These are phyloP conservation scores for Dexiosoma caninum DNA, from an alignment of 2,888 invertebrate genomes.

Conservation along the genomic window DNA sequence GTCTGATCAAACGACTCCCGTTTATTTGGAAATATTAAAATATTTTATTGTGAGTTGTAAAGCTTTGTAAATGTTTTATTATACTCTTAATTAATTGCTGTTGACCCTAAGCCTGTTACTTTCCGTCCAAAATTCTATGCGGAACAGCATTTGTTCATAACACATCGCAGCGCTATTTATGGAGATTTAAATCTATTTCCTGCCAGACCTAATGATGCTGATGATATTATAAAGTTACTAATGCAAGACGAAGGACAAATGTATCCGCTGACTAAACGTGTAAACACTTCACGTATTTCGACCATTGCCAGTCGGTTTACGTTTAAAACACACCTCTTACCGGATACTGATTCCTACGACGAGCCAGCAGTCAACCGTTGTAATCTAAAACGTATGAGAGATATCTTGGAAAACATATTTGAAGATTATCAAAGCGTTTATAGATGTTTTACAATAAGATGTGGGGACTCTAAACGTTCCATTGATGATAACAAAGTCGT, in stretches of 20 bases:
- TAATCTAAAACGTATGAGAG: conserved; percentile 58
- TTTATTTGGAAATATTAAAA: conserved; percentile 61
- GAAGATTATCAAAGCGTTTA: conserved; percentile 63
- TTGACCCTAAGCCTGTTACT: conserved; percentile 65
- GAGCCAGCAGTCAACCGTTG: conserved; percentile 5
- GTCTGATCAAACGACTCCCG: conserved; percentile 34
- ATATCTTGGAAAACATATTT: conserved; percentile 64
- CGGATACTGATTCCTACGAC: not conserved
- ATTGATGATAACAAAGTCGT: conserved; percentile 65
- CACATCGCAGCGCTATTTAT: conserved; percentile 70
- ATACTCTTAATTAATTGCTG: not conserved
- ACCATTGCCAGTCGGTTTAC: conserved; percentile 5
- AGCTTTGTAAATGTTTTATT: not conserved
- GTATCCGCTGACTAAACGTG: not conserved
- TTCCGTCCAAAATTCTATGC: conserved; percentile 68
- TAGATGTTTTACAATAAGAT: conserved; percentile 67
- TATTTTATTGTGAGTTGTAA: conserved; percentile 70
- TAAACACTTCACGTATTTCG: not conserved
- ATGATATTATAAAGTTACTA: conserved; percentile 59
- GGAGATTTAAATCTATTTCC: conserved; percentile 68
- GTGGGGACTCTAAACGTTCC: conserved; percentile 67
- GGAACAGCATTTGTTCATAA: conserved; percentile 69
- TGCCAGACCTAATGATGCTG: conserved; percentile 63
- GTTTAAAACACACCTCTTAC: not conserved
- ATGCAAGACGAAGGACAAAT: not conserved